Base-by-base conservation (phyloP, 2,113 vertebrate species). In the Alaudala cheleensis region DNA sequence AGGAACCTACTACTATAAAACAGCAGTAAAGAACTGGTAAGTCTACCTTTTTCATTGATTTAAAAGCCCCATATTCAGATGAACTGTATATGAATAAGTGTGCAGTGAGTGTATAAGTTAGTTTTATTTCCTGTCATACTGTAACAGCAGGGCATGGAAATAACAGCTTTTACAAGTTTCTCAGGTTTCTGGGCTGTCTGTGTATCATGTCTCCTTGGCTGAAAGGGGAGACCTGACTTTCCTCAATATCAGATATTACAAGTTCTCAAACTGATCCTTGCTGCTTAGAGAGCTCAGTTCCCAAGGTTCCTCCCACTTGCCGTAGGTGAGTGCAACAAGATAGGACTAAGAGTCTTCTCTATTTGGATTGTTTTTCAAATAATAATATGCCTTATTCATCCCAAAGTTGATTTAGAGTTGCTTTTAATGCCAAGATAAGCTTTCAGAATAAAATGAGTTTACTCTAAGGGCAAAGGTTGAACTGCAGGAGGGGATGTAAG, bases 151-250 rank as follows among this genome's bases (percentile, higher is more conserved):
- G 66, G 4, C 49, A 57, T 40, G 45, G 73, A 76, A 93, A 76
- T 61, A 72, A 23, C 69, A 81, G 24, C 61, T 94, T 92, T 89
- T 76, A 87, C 13, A 79, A 28, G 51, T 90, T 85, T 72, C 87
- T 92, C 74, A 24, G 28, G 61, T 96, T 95, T 93, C 90, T 79
- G 57, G 22, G 66, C 54, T 86, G 62, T 76, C 37, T 60, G 71
- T 34, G 34, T 72, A 65, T 86, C 22, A 0, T 37, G 9, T 89
- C 42, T 73, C 49, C 40, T 51, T 76, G 50, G 40, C 81, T 93
- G 92, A 95, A 86, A 96, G 47, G 29, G 7, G 49, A 95, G n/a
- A 72, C 20, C 45, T 74, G 62, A 28, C 86, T 88, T 93, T 54
- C n/a, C 79, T 82, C 1, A 0, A 2, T 93, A 70, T 40, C 80